phyloP scores from a whole-genome alignment of 2,113 vertebrate species.

The Pomatorhinus ruficollis region DNA sequence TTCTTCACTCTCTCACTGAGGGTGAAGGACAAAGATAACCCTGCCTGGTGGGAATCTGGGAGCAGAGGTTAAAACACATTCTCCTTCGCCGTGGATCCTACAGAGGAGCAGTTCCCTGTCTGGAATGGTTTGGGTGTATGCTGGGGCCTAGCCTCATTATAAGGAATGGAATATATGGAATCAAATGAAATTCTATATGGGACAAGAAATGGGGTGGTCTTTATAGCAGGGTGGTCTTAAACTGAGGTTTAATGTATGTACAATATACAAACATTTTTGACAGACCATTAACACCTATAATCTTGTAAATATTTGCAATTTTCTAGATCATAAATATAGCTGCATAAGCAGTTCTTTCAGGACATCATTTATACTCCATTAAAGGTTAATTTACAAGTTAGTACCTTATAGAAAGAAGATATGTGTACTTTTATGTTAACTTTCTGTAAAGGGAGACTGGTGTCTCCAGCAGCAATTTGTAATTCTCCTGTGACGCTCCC shows the following conservation, averaged over 20 bases:
- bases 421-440: conserved; percentile 79
- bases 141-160: conserved; percentile 71
- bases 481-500: conserved; percentile 77
- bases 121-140: conserved; percentile 62
- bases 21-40: not conserved
- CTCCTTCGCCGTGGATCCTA: not conserved
- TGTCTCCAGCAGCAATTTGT: conserved; percentile 82
- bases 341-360: conserved; percentile 84
- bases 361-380: conserved; percentile 85
- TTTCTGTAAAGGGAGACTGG: conserved; percentile 76
- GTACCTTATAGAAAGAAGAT: conserved; percentile 85
- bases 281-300: conserved; percentile 88
- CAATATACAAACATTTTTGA: conserved; percentile 88
- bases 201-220: conserved; percentile 81
- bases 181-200: conserved; percentile 81
- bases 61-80: not conserved
- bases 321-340: conserved; percentile 86
- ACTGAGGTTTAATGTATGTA: conserved; percentile 82
- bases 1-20: not conserved
- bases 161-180: conserved; percentile 77
- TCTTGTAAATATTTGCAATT: conserved; percentile 89
- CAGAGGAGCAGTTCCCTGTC: conserved; percentile 49
- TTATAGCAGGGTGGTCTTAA: conserved; percentile 82
- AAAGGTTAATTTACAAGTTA: conserved; percentile 86
- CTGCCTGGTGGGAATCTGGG: not conserved